These are phyloP conservation scores for Nephrocerus scutellatus DNA, from an alignment of 2,888 invertebrate species.

Conservation along the genomic window DNA sequence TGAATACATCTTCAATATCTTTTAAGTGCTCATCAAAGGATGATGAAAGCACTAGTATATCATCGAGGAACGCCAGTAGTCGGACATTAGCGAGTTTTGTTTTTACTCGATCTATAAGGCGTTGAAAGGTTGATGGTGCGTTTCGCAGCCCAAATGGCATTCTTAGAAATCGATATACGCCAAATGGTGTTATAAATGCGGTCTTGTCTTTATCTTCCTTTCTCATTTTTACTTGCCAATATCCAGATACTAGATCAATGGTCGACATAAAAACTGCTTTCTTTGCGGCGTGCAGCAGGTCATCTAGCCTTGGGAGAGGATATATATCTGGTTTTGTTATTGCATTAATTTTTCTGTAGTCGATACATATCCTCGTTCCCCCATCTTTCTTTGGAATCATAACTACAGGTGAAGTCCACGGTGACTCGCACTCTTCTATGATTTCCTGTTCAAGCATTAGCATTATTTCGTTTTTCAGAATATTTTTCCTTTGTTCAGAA, in stretches of 20 bases:
- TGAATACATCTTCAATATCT: slow-evolving; percentile 27
- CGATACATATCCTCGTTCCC: slow-evolving; percentile 28
- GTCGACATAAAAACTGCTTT: slow-evolving; percentile 31
- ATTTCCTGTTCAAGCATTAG: slow-evolving; percentile 19
- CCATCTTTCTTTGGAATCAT: slow-evolving; percentile 36
- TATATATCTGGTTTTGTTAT: slow-evolving; percentile 33
- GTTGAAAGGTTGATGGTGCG: slow-evolving; percentile 33
- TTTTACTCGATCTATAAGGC: slow-evolving; percentile 31
- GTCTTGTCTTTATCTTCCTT: slow-evolving; percentile 33
- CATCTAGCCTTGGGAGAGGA: slow-evolving; percentile 42
- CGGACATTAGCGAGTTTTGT: slow-evolving; percentile 15
- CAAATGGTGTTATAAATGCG: slow-evolving; percentile 35
- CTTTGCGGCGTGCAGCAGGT: slow-evolving; percentile 35
- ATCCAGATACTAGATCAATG: slow-evolving; percentile 37
- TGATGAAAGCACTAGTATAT: slow-evolving; percentile 28
- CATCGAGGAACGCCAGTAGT: slow-evolving; percentile 31
- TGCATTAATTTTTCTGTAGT: slow-evolving; percentile 31
- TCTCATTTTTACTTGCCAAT: slow-evolving; percentile 34
- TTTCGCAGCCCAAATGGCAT: slow-evolving; percentile 38
- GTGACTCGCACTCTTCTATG: slow-evolving; percentile 18
- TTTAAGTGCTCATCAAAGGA: slow-evolving; percentile 26
- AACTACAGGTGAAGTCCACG: slow-evolving; percentile 20
- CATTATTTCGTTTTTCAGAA: slow-evolving; percentile 3
- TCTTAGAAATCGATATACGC: slow-evolving; percentile 30
- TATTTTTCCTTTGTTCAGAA: no score